Percentiles rank a stretch among this genome's conserved stretches.
Evolutionary conservation across 2,888 invertebrate genomes (phyloP).

Genomic region (Cheilosia soror): DNA sequence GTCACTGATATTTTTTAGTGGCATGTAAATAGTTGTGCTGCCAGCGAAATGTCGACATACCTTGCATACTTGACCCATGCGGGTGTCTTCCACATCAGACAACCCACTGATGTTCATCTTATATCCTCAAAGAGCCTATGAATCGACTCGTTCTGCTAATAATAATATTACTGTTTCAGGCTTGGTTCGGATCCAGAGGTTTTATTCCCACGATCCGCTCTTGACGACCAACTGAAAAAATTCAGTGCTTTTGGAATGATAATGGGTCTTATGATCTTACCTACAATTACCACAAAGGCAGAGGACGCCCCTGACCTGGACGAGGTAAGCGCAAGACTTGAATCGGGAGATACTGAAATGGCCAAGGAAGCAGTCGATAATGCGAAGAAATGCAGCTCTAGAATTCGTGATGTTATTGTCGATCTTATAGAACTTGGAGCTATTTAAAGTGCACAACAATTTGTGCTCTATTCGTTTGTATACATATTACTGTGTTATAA

Average conservation of each 20-base stretch:
- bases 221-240: constrained; percentile 78
- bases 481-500: not conserved
- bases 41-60: too few relatives aligned
- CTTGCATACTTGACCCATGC: too few relatives aligned
- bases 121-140: too few relatives aligned
- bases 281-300: constrained; percentile 78
- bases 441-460: constrained; percentile 61
- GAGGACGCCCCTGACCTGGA: constrained; percentile 80
- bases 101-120: too few relatives aligned
- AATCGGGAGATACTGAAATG: constrained; percentile 75
- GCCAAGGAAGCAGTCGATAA: not conserved
- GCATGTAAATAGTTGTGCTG: too few relatives aligned
- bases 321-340: constrained; percentile 78
- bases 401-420: constrained; percentile 79
- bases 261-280: constrained; percentile 80
- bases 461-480: not conserved
- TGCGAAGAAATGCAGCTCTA: constrained; percentile 48
- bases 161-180: constrained; percentile 75
- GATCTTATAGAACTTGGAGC: constrained; percentile 78
- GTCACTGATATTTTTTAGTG: too few relatives aligned
- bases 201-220: constrained; percentile 78
- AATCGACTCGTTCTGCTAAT: too few relatives aligned
- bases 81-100: too few relatives aligned
- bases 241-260: constrained; percentile 80
- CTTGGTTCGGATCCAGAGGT: constrained; percentile 78